Percentiles rank a stretch among this genome's conserved stretches.
Conservation (phyloP, 2,888 invertebrate species). For the Eudasyphora cyanicolor region DNA sequence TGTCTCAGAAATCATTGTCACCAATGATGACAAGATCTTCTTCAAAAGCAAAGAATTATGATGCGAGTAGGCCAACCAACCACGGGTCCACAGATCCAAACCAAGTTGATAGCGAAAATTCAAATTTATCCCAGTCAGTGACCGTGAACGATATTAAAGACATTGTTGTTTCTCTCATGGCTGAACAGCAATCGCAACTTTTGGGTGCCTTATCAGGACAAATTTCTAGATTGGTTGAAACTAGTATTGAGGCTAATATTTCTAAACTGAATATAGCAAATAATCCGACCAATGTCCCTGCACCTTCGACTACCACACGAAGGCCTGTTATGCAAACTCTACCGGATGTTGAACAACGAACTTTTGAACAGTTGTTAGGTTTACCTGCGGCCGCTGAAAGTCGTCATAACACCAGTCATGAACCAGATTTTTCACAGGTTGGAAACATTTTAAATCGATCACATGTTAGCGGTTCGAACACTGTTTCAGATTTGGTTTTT, state of each 20-base stretch:
- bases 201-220: neutral
- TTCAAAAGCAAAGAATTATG: slow-evolving; percentile 15
- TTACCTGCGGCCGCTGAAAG: neutral
- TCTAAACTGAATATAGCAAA: neutral
- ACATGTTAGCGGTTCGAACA: neutral
- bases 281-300: neutral
- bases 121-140: neutral
- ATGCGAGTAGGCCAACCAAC: neutral
- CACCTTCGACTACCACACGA: neutral
- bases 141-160: no score
- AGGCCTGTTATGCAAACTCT: neutral
- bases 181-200: neutral
- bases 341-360: neutral
- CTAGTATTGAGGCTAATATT: neutral
- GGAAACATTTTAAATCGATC: neutral
- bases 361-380: neutral
- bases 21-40: neutral
- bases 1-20: neutral
- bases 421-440: neutral
- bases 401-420: neutral
- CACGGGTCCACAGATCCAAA: no score
- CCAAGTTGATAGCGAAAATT: no score
- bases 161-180: neutral
- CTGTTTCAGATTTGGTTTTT: neutral
- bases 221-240: neutral